Conservation (phyloP, 2,888 invertebrate species). For the Dysmachus trigonus region DNA sequence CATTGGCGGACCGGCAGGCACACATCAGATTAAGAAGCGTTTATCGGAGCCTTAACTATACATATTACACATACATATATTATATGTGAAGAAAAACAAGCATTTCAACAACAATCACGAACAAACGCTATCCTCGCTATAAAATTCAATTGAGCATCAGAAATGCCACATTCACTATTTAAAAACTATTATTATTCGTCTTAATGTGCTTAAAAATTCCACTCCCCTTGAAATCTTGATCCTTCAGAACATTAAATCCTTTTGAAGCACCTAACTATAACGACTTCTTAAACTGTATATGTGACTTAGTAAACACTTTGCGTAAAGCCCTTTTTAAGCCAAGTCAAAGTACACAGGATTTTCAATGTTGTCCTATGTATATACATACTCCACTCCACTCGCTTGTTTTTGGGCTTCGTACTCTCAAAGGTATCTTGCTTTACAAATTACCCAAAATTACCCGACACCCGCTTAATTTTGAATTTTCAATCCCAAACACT, state of each 20-base stretch:
- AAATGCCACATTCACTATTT: too few relatives aligned
- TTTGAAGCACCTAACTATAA: too few relatives aligned
- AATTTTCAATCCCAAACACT: background rate
- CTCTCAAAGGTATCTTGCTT: background rate
- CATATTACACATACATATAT: too few relatives aligned
- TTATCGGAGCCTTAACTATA: too few relatives aligned
- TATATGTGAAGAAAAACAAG: too few relatives aligned
- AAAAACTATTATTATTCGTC: too few relatives aligned
- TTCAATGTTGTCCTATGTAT: background rate
- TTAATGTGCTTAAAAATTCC: background rate
- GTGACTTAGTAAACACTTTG: background rate
- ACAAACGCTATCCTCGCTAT: too few relatives aligned
- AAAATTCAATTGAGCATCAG: too few relatives aligned
- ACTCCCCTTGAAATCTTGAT: background rate
- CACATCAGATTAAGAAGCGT: too few relatives aligned
- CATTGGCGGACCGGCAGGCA: too few relatives aligned
- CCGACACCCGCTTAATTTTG: background rate
- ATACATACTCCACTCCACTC: background rate
- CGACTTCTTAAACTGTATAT: background rate
- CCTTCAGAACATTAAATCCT: too few relatives aligned
- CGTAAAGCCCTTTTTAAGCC: background rate
- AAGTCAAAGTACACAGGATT: background rate
- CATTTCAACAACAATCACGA: too few relatives aligned
- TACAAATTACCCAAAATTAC: background rate
- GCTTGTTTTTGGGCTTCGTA: background rate